Evolutionary conservation across 2,113 vertebrate species (phyloP).

Genomic region (Nibea coibor): DNA sequence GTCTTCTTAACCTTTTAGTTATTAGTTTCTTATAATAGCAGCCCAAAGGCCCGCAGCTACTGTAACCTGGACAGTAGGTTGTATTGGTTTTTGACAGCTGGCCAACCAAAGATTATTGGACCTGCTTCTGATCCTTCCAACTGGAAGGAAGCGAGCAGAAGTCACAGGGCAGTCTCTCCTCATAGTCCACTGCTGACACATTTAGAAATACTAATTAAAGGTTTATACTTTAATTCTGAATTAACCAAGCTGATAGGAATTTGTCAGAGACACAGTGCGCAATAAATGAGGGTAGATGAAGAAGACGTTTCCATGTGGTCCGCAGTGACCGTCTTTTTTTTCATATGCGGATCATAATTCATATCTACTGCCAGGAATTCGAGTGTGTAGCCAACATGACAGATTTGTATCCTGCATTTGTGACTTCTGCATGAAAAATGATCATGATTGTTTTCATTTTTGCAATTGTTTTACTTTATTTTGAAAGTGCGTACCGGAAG

Average conservation of each 20-base stretch:
- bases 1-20: neutral
- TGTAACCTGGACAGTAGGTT: constrained; percentile 12
- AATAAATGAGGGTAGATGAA: neutral
- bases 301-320: neutral
- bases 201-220: neutral
- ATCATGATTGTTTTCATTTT: neutral
- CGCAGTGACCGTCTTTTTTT: neutral
- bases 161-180: neutral
- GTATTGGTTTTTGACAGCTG: constrained; percentile 3
- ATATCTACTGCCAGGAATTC: neutral
- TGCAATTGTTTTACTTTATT: neutral
- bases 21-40: neutral
- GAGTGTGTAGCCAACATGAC: neutral
- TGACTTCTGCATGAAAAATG: too few species aligned
- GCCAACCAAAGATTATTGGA: constrained; percentile 23
- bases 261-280: neutral
- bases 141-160: constrained; percentile 6
- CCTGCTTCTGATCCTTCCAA: constrained; percentile 11
- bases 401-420: neutral
- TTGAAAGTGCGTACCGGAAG: neutral
- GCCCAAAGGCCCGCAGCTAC: neutral
- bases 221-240: neutral
- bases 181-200: neutral
- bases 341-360: neutral
- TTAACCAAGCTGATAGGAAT: neutral